Conservation (phyloP, 2,888 invertebrate species). For the Seladonia tumulorum region DNA sequence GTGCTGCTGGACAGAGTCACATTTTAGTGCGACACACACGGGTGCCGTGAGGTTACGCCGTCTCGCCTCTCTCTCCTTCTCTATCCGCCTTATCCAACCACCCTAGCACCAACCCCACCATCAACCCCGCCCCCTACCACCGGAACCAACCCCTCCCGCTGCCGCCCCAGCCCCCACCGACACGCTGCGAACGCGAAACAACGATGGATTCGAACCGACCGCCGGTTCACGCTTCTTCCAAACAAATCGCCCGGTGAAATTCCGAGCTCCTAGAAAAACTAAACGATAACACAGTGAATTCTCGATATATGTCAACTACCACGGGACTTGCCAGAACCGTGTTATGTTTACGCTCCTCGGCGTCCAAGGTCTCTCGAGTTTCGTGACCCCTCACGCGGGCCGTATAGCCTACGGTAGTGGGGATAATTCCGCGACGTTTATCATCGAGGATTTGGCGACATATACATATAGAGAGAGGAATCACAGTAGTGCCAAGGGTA, state of each 20-base stretch:
- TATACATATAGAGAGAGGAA: too few species aligned
- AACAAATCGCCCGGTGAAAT: not conserved
- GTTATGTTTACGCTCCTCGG: too few species aligned
- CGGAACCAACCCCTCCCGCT: slow-evolving; percentile 12
- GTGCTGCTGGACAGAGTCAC: slow-evolving; percentile 78
- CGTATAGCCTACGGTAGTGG: too few species aligned
- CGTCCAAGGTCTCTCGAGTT: too few species aligned
- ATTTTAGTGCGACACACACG: slow-evolving; percentile 77
- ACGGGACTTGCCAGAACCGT: too few species aligned
- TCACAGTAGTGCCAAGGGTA: not conserved
- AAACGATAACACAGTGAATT: not conserved
- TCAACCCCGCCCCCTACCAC: slow-evolving; percentile 43
- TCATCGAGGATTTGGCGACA: too few species aligned
- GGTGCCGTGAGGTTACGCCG: slow-evolving; percentile 74
- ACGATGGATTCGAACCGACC: not conserved
- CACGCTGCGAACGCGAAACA: not conserved
- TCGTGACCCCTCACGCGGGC: too few species aligned
- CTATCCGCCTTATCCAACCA: slow-evolving; percentile 47
- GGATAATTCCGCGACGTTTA: too few species aligned
- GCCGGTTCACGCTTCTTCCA: not conserved
- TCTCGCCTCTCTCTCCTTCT: slow-evolving; percentile 50
- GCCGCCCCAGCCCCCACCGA: not conserved
- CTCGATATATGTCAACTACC: too few species aligned
- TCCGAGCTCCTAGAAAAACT: not conserved
- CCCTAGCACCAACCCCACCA: slow-evolving; percentile 28